Conservation (phyloP, 2,113 vertebrate species). For the Telmatochromis sp. region DNA sequence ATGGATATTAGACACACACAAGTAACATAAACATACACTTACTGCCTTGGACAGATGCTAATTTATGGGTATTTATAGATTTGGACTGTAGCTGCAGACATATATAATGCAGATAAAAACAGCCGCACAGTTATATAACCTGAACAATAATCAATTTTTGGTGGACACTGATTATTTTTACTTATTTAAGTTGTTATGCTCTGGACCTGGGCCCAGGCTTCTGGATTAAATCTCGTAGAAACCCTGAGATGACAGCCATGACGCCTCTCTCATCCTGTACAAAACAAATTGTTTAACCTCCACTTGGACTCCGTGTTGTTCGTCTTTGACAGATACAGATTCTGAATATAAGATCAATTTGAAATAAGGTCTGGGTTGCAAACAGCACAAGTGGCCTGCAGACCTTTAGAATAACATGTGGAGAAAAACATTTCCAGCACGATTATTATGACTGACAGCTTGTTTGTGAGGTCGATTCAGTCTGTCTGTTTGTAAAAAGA, state of each 20-base stretch:
- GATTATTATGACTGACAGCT: background rate
- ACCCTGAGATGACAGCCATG: background rate
- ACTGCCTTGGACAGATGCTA: background rate
- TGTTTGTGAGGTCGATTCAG: background rate
- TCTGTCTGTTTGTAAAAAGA: background rate
- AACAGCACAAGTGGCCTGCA: background rate
- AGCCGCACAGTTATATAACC: fast-evolving
- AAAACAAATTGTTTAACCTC: background rate
- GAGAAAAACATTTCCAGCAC: background rate
- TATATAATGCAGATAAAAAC: background rate
- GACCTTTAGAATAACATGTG: background rate
- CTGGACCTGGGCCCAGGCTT: background rate
- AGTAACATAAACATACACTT: background rate
- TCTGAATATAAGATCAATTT: background rate
- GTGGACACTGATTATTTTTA: background rate
- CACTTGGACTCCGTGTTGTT: background rate
- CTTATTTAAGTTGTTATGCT: background rate
- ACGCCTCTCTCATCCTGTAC: background rate
- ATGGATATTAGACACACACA: background rate
- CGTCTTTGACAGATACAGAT: background rate
- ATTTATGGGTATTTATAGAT: background rate
- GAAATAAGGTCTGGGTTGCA: background rate
- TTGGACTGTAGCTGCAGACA: background rate
- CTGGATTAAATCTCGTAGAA: background rate
- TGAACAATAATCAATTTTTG: background rate